A percentile compares a stretch with the other conserved stretches of the same genome.
Evolutionary conservation across 2,888 invertebrate species (phyloP).

Genomic region (Allophyes oxyacanthae): DNA sequence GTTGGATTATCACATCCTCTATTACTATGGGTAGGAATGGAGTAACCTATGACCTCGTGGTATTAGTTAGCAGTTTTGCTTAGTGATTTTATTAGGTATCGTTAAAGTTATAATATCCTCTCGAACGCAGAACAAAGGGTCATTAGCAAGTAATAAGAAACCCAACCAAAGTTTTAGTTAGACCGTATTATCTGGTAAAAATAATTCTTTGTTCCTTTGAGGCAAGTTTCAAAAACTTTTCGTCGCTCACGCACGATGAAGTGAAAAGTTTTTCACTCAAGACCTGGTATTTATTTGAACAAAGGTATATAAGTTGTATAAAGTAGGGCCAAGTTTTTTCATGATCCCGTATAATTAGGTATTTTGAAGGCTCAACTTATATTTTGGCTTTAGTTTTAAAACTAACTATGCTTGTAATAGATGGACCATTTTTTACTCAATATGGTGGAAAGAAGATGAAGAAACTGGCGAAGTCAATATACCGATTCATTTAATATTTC

Average conservation of each 20-base stretch:
- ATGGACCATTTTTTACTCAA: no score
- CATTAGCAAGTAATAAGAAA: neutral
- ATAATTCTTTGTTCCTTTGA: slow-evolving; percentile 4
- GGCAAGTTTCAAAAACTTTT: slow-evolving; percentile 7
- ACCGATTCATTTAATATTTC: no score
- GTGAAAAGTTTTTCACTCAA: slow-evolving; percentile 25
- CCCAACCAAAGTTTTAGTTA: neutral
- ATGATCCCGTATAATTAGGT: neutral
- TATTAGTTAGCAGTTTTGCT: no score
- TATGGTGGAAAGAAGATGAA: no score
- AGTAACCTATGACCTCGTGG: no score
- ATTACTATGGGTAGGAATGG: no score
- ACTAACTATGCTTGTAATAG: neutral
- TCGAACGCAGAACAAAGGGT: no score
- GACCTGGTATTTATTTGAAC: slow-evolving; percentile 1
- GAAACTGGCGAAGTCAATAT: no score
- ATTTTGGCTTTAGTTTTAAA: neutral
- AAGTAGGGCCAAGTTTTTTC: neutral
- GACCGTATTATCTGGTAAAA: slow-evolving; percentile 1
- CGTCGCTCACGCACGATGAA: slow-evolving; percentile 1
- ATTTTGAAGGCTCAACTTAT: neutral
- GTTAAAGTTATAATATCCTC: no score
- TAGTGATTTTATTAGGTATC: no score
- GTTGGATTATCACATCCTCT: no score
- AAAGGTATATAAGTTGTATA: slow-evolving; percentile 8